Base-by-base conservation (phyloP, 2,888 invertebrate genomes). In the Heliconius charithonia region DNA sequence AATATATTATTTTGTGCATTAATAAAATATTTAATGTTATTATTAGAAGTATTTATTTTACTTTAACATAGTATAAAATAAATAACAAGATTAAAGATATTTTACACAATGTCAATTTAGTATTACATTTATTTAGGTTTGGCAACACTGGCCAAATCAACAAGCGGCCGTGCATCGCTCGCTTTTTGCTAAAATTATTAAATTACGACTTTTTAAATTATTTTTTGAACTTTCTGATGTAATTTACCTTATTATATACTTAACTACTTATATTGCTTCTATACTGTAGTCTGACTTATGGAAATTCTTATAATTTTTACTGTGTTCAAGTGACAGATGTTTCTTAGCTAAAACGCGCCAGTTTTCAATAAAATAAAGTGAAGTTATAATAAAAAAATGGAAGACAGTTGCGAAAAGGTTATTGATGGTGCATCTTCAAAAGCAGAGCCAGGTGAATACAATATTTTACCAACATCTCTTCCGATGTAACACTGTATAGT, bases 61-160 rank as follows among this genome's bases (percentile, higher is more conserved):
- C 3, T 67, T n/a, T 12, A 4, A 37, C 32, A 4, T 67, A 32
- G 10, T n/a, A 37, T n/a, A 13, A 67, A 37, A 13, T 37, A n/a
- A 67, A n/a, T 4, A 59, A n/a, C 10, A 27, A 71, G 2, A 19
- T 71, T 27, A 56, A 56, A 0, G 16, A 45, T n/a, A 51, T 51
- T 12, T 63, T 27, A 51, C 27, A n/a, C n/a, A 12, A 12, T 41
- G 65, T 41, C n/a, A 45, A 41, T 75, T 45, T 69, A 19, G 32
- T 32, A 37, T n/a, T 59, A 37, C 32, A 32, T 16, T 66, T 66
- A 25, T 71, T 59, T 37, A 56, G 22, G 27, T 16, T 65, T 90
- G 86, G 91, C 87, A 92, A 89, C 91, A 87, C 87, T 84, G 81
- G 84, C 85, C 89, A 89, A 90, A 93, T 93, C 93, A 93, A 93